Evolutionary conservation across 92 coral and sea anemone species (phyloP), one percentile per base, ranked within the genome.

Genomic region (Pocillopora meandrina): DNA sequence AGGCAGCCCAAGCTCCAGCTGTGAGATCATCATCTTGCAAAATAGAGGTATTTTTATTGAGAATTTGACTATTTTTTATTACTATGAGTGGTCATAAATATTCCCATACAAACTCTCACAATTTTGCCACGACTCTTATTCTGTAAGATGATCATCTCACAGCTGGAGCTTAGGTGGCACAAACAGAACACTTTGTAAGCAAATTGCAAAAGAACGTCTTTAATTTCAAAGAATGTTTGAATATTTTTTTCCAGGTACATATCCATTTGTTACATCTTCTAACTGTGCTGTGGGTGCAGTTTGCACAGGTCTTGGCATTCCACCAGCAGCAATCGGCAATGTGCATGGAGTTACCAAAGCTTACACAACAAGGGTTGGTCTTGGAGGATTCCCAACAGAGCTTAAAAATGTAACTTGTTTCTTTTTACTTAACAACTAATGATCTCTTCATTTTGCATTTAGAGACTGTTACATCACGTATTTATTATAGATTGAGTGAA

Each of bases 181-280:
- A 26, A 26, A 26, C 31, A 26, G 31, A 26, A 26, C 31, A 26
- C 31, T 26, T 26, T 26, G 31, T 26, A 26, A 26, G 33, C 26
- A 64, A 64, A 2, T 33, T 64, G 4, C 21, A 9, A 62, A 10
- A 64, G 16, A 64, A n/a, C 75, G 10, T 10, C 42, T 70, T 57
- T 17, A 13, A 17, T 82, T 61, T 5, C 66, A 26, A 2, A 1
- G 2, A 20, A 65, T 21, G 49, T 69, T 69, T 3, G 10, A 33
- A 18, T 18, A 69, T 5, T 85, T 58, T 23, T 9, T 65, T 65
- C 6, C 78, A 96, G 98, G 98, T 73, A 95, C 98, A 1, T 97
- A 97, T 82, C 99, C 99, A 49, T 97, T 82, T 79, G 99, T 97
- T 64, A 97, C 99, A 36, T 97, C 99, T 26, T 95, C 98, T 42